phyloP scores from a whole-genome alignment of 2,797 vertebrate genomes.

The Scarus forsteni region DNA sequence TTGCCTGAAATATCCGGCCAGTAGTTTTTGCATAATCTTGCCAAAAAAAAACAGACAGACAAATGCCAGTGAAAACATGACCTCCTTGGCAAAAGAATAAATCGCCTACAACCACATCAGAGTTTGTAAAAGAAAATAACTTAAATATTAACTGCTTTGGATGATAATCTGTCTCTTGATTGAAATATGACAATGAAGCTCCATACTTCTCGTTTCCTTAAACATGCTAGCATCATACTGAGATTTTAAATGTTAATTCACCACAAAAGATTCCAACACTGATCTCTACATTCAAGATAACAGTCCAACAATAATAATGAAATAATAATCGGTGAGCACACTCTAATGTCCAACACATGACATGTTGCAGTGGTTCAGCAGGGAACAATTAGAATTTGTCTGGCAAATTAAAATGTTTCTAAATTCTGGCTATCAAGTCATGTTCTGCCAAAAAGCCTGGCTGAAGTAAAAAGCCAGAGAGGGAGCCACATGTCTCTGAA shows the following conservation, averaged over 20 bases:
- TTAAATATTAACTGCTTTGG: too few relatives aligned
- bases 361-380: conserved; percentile 31
- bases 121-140: too few relatives aligned
- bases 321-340: neutral
- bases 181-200: too few relatives aligned
- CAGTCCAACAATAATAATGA: neutral
- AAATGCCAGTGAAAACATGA: too few relatives aligned
- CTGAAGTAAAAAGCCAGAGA: conserved; percentile 26
- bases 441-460: conserved; percentile 43
- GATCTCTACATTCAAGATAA: neutral
- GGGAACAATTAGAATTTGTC: conserved; percentile 38
- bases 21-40: too few relatives aligned
- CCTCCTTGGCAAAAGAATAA: too few relatives aligned
- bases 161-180: too few relatives aligned
- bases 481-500: conserved; percentile 26
- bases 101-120: too few relatives aligned
- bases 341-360: conserved; percentile 24
- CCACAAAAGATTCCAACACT: neutral
- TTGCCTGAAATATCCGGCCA: too few relatives aligned
- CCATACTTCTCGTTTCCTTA: too few relatives aligned
- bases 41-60: too few relatives aligned
- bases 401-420: conserved; percentile 47
- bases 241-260: neutral
- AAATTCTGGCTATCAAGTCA: conserved; percentile 35
- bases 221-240: too few relatives aligned